These are phyloP conservation scores for Natator depressus DNA, from an alignment of 2,113 vertebrate species.

Conservation along the genomic window DNA sequence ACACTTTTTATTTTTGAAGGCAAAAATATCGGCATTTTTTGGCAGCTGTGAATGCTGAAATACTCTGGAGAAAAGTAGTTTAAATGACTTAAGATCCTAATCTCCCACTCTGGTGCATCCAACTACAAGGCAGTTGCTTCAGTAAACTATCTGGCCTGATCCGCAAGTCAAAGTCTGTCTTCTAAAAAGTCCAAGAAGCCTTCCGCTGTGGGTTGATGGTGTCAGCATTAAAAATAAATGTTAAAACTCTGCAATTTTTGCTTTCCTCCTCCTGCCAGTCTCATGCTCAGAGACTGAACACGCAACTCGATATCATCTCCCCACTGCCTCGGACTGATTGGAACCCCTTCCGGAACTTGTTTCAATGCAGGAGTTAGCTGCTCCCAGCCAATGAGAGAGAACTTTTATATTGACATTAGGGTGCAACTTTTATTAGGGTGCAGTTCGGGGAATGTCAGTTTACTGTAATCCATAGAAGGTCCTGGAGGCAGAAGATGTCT, in stretches of 20 bases:
- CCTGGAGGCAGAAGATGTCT: fast-evolving
- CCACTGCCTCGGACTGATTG: neutral
- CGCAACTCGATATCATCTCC: fast-evolving
- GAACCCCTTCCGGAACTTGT: neutral
- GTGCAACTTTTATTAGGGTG: neutral
- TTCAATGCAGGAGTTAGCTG: neutral
- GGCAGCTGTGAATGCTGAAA: slow-evolving; percentile 24
- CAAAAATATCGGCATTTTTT: slow-evolving; percentile 31
- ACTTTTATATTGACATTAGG: neutral
- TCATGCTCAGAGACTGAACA: fast-evolving
- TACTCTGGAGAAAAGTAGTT: slow-evolving; percentile 51
- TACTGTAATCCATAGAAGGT: neutral
- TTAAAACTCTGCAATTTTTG: fast-evolving
- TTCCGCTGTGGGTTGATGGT: neutral
- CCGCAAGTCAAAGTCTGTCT: neutral
- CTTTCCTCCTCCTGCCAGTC: fast-evolving
- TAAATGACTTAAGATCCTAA: slow-evolving; percentile 56
- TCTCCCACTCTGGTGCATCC: slow-evolving; percentile 35
- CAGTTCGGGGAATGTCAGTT: neutral
- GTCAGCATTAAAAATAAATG: neutral
- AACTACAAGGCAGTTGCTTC: slow-evolving; percentile 9
- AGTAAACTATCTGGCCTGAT: slow-evolving; percentile 7
- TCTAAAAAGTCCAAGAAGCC: neutral
- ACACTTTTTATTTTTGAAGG: slow-evolving; percentile 49
- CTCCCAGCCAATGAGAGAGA: neutral